Conservation (phyloP, 2,113 vertebrate genomes). For the Trematomus loennbergii region DNA sequence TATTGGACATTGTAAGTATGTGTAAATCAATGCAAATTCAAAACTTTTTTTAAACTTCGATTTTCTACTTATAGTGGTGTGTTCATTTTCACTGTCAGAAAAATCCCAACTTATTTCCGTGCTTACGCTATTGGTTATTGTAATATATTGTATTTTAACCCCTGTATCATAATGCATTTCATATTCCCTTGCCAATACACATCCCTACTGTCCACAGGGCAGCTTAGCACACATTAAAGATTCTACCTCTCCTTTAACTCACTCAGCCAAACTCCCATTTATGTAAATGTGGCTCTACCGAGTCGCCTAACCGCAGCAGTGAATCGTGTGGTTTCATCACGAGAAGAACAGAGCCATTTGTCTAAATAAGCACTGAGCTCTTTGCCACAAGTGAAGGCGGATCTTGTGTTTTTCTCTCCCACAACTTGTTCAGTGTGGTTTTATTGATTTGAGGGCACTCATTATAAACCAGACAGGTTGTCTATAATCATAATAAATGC, state of each 20-base stretch:
- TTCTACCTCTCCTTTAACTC: constrained; percentile 41
- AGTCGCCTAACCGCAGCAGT: constrained; percentile 69
- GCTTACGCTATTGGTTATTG: no score
- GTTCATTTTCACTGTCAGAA: no score
- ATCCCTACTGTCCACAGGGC: constrained; percentile 2
- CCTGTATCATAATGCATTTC: no score
- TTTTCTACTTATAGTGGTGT: no score
- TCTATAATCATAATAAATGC: constrained; percentile 59
- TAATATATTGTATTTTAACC: no score
- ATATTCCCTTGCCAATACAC: no score
- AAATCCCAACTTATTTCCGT: no score
- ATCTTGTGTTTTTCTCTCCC: constrained; percentile 26
- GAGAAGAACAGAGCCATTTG: constrained; percentile 72
- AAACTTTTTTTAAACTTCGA: no score
- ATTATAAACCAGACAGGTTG: constrained; percentile 68
- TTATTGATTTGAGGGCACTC: constrained; percentile 68
- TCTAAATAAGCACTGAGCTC: constrained; percentile 71
- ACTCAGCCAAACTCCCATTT: constrained; percentile 54
- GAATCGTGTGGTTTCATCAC: constrained; percentile 76
- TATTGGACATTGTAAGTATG: no score
- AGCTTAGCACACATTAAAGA: constrained; percentile 46
- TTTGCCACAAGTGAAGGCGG: constrained; percentile 55
- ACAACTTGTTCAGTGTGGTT: constrained; percentile 61
- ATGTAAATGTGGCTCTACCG: constrained; percentile 68
- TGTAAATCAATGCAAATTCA: no score